Evolutionary conservation across 2,113 vertebrate species (phyloP).

Genomic region (Boulengeromyrus knoepffleri): DNA sequence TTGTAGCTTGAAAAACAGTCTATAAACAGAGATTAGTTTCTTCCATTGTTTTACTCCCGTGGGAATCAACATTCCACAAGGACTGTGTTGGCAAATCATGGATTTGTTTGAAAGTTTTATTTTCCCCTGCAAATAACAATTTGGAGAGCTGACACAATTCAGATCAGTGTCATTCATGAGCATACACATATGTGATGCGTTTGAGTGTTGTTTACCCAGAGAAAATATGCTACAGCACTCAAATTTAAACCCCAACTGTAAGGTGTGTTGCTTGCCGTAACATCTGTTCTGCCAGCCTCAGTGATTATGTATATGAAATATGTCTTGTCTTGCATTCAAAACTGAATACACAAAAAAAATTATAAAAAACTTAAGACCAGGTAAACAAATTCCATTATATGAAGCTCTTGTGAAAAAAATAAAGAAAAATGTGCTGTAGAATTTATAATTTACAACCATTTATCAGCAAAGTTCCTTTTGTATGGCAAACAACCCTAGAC

Average conservation of each 20-base stretch:
- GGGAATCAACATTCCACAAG: neutral
- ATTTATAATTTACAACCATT: conserved; percentile 17
- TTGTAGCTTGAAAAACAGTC: neutral
- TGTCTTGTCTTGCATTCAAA: neutral
- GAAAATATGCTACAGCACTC: neutral
- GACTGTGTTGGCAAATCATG: neutral
- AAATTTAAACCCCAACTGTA: neutral
- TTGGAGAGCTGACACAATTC: neutral
- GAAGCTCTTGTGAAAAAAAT: neutral
- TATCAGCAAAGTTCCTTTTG: neutral
- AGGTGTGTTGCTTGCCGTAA: neutral
- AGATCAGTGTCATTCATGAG: neutral
- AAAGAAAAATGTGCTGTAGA: neutral
- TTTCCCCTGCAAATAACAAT: neutral
- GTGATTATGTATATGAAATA: neutral
- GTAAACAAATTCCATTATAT: neutral
- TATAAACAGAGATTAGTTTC: neutral
- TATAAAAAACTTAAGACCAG: neutral
- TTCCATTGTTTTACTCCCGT: neutral
- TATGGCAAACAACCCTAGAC: neutral
- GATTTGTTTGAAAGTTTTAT: neutral
- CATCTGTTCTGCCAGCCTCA: neutral
- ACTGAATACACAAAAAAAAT: neutral
- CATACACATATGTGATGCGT: neutral
- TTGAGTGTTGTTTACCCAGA: neutral